Evolutionary conservation across 2,113 vertebrate species (phyloP), one percentile per base, ranked within the genome.

Genomic region (Toxotes jaculatrix): DNA sequence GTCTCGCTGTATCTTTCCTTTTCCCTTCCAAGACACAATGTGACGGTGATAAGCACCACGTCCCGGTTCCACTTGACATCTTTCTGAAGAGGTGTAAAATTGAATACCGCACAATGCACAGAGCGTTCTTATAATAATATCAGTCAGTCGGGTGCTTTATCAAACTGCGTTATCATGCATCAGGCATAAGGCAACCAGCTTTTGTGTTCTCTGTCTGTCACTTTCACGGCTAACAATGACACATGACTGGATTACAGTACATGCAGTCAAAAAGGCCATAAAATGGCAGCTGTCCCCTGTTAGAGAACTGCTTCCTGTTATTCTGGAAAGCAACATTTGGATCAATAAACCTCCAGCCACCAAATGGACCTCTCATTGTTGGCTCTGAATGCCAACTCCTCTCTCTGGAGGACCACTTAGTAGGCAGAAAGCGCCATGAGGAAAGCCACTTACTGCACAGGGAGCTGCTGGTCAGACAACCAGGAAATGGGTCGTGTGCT

Each of bases 331-430:
- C 77, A 77, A 57, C 68, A 42, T 80, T 84, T 57, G 67, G 78
- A 93, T 93, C 92, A 74, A 92, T 93, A 82, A 86, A 57, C 69
- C 59, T 76, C 80, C 79, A 67, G 74, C 85, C 63, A 92, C 70
- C 80, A 88, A 93, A 89, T 88, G 72, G 84, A 78, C 74, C 66
- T 76, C 86, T 89, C 83, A 87, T 86, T 78, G 79, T 79, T 77
- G 67, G 59, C 65, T 38, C 63, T 14, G 63, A 87, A 87, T 72
- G 71, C 59, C 74, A 82, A 65, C 40, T 66, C 60, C 49, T 13
- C 40, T 69, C 65, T 85, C 69, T 51, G 19, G 79, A 86, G 76
- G 57, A 68, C 66, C 74, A 81, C 85, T 91, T 88, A 91, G 78
- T 67, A 38, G 63, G 63, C 72, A 84, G 69, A 72, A 80, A 73